Base-by-base conservation (phyloP, 1,140 invertebrate genomes). In the Bombus affinis region DNA sequence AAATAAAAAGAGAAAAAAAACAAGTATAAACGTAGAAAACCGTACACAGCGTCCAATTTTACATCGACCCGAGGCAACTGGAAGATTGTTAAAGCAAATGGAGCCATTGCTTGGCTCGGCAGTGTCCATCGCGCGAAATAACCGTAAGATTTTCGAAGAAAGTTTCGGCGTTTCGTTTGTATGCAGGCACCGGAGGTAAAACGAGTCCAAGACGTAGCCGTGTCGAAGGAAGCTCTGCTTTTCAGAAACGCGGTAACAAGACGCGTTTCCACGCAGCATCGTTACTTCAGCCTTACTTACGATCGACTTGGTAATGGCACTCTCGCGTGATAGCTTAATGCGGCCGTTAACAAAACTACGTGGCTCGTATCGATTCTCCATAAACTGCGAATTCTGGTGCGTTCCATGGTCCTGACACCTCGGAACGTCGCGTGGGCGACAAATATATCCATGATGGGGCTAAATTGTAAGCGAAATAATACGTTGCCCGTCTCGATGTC, bases 271-370 rank as follows among this genome's bases (percentile, higher is more conserved):
- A 81, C 81, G 85, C 81, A 85, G 81, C 75, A 70, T 85, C 82
- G 89, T 91, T 89, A 89, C 83, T 88, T 72, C 75, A 75, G 22
- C 66, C 44, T 90, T 90, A 91, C 91, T 91, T 92, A 92, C 91
- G 91, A 92, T 91, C 91, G 86, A 86, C 87, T 87, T 84, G 90
- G 84, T 91, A 89, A 92, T 92, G 89, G 92, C 86, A 87, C 87
- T 88, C 82, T 91, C 90, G 90, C 92, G 90, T 92, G 93, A 94
- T 93, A 93, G 92, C 93, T 93, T 94, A 93, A 93, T 92, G 88
- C 85, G 85, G 83, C 88, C 91, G 93, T 94, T 93, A 92, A 93
- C 92, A 91, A 93, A 94, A 94, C 89, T 93, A 81, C 91, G 82
- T 78, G n/a, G n/a, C 42, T 35, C 28, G 87, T 92, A 94, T 94